Percentiles rank a stretch among this genome's conserved stretches.
Evolutionary conservation across 2,888 invertebrate species (phyloP).

Genomic region (Crematogaster levior): DNA sequence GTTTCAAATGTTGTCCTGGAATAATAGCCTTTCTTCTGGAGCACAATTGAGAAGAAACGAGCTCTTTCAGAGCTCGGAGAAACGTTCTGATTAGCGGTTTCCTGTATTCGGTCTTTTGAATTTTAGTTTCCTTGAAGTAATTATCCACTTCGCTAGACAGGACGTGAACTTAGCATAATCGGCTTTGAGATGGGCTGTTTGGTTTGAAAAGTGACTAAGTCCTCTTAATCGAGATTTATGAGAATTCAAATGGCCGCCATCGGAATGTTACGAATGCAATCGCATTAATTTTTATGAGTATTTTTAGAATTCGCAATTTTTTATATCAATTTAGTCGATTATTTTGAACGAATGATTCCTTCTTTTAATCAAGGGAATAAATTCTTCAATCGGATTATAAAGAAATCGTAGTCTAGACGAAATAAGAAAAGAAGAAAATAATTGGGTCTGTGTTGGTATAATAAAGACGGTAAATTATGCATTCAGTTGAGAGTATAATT

Average conservation of each 20-base stretch:
- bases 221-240: constrained; percentile 32
- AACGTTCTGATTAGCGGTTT: constrained; percentile 22
- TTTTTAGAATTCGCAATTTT: background rate
- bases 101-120: constrained; percentile 3
- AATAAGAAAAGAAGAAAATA: background rate
- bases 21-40: constrained; percentile 5
- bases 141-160: background rate
- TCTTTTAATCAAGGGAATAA: background rate
- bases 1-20: background rate
- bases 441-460: background rate
- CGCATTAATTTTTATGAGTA: background rate
- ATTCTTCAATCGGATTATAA: background rate
- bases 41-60: constrained; percentile 10
- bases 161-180: constrained; percentile 54
- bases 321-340: background rate
- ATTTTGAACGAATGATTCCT: background rate
- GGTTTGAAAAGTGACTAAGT: constrained; percentile 23
- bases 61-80: background rate
- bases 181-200: constrained; percentile 46
- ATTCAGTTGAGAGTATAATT: constrained; percentile 7
- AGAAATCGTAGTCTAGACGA: background rate
- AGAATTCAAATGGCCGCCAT: constrained; percentile 1
- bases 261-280: background rate
- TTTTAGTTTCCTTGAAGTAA: background rate
- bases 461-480: constrained; percentile 21